Conservation (phyloP, 2,888 invertebrate species). For the Nephrotoma appendiculata region DNA sequence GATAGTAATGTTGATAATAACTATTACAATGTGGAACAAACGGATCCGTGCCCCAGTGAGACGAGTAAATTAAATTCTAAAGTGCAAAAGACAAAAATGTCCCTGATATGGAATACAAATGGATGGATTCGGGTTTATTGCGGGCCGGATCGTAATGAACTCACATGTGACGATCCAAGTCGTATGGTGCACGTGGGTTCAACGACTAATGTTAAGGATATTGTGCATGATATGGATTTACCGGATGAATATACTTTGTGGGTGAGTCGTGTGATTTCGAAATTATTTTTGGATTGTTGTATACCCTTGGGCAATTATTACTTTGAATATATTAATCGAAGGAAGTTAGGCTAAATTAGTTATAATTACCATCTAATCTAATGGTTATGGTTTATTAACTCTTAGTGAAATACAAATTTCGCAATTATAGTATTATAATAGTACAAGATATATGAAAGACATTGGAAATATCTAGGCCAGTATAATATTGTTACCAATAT, state of each 20-base stretch:
- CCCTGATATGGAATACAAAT: slow-evolving; percentile 9
- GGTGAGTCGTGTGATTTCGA: neutral
- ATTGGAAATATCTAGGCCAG: neutral
- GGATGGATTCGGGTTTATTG: slow-evolving; percentile 16
- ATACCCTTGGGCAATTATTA: neutral
- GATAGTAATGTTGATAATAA: neutral
- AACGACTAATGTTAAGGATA: slow-evolving; percentile 10
- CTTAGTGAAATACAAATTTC: neutral
- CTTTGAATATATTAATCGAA: neutral
- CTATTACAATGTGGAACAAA: neutral
- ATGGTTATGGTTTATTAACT: neutral
- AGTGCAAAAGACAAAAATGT: neutral
- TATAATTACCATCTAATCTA: neutral
- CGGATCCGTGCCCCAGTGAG: neutral
- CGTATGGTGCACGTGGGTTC: slow-evolving; percentile 15
- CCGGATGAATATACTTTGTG: slow-evolving; percentile 15
- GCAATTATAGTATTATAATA: neutral
- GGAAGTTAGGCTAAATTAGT: neutral
- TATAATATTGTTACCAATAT: neutral
- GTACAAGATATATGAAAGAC: neutral
- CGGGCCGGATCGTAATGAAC: slow-evolving; percentile 15
- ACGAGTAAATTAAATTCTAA: neutral
- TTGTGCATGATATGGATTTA: slow-evolving; percentile 14
- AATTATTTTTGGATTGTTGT: neutral
- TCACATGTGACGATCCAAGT: slow-evolving; percentile 14